A percentile compares a stretch with the other conserved stretches of the same genome.
Evolutionary conservation across 2,113 vertebrate genomes (phyloP).

Genomic region (Prionailurus viverrinus): DNA sequence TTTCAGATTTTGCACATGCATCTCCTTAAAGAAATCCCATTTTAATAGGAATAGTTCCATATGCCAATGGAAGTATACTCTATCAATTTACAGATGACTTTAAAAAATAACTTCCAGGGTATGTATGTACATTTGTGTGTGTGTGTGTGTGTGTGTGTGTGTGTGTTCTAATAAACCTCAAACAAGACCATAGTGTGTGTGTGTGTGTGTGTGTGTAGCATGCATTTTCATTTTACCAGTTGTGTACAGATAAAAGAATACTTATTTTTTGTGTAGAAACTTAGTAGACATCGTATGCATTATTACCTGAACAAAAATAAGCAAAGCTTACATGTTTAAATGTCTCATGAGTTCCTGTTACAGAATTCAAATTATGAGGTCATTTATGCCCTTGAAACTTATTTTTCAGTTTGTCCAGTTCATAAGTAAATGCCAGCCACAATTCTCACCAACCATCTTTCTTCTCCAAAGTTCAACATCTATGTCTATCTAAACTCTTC

Average conservation of each 20-base stretch:
- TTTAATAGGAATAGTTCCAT: background rate
- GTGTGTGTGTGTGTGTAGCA: background rate
- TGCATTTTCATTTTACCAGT: background rate
- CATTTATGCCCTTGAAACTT: background rate
- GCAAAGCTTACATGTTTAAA: background rate
- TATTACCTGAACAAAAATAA: background rate
- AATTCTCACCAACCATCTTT: background rate
- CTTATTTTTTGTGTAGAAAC: background rate
- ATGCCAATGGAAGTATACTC: background rate
- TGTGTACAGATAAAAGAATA: background rate
- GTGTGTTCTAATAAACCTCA: background rate
- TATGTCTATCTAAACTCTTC: background rate
- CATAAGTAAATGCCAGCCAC: background rate
- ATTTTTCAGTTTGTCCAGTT: background rate
- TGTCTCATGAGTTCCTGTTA: background rate
- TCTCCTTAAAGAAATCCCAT: constrained; percentile 26
- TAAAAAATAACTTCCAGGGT: background rate
- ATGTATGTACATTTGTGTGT: background rate
- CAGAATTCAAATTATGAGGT: background rate
- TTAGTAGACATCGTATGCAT: background rate
- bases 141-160: background rate
- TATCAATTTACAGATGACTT: background rate
- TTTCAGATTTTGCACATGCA: constrained; percentile 31
- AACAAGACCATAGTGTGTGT: background rate
- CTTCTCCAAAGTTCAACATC: background rate